Conservation (phyloP, 2,797 vertebrate genomes). For the Discoglossus pictus region DNA sequence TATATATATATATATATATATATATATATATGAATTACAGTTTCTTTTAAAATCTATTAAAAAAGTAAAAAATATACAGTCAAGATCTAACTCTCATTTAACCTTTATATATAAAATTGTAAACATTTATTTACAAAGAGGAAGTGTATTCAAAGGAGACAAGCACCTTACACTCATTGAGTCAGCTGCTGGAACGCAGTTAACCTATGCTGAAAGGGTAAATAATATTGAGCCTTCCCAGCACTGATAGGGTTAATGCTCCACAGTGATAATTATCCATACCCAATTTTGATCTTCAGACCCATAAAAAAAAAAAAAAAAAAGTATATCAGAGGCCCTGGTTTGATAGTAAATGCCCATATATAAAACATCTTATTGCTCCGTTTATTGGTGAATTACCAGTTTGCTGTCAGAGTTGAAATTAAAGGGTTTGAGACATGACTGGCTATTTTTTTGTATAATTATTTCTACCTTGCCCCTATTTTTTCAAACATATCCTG, state of each 20-base stretch:
- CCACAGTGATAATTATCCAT: conserved; percentile 60
- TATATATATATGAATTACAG: conserved; percentile 77
- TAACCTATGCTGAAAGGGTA: neutral
- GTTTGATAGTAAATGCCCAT: conserved; percentile 58
- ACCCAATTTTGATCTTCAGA: conserved; percentile 48
- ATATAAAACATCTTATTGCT: conserved; percentile 68
- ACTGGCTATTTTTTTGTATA: too few relatives aligned
- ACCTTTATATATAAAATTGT: conserved; percentile 82
- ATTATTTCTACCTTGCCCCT: too few relatives aligned
- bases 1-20: too few relatives aligned
- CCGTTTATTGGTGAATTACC: conserved; percentile 7
- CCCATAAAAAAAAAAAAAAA: conserved; percentile 61
- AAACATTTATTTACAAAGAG: conserved; percentile 86
- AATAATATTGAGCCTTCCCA: neutral
- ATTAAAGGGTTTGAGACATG: too few relatives aligned
- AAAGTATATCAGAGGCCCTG: conserved; percentile 76
- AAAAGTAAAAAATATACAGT: conserved; percentile 87
- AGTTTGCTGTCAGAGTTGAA: conserved; percentile 3
- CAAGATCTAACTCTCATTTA: conserved; percentile 76
- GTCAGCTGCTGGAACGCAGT: conserved; percentile 66
- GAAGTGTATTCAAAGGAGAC: conserved; percentile 74
- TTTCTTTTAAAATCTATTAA: conserved; percentile 78
- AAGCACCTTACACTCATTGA: conserved; percentile 72
- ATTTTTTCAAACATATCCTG: too few relatives aligned
- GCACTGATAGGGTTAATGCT: conserved; percentile 50